Conservation (phyloP, 23 tunicate species). For the Oikopleura vanhoeffeni region DNA sequence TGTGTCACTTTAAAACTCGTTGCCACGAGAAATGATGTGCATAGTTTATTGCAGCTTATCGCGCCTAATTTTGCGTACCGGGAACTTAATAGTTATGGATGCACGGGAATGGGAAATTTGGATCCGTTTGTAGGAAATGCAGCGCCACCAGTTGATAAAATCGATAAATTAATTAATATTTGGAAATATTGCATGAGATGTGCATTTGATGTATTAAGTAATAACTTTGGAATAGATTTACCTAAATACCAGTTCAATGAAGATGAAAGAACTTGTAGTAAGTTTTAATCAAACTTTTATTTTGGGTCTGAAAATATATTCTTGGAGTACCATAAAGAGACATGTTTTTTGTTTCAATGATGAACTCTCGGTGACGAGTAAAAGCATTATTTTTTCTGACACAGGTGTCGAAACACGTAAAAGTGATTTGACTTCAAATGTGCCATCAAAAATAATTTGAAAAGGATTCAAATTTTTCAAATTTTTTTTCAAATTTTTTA, state of each 20-base stretch:
- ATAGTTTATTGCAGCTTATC: not conserved
- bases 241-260: not conserved
- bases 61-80: not conserved
- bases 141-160: not conserved
- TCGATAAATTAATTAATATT: not conserved
- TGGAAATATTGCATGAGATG: slow-evolving; percentile 3
- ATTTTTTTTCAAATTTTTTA: too few relatives aligned
- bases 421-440: too few relatives aligned
- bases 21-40: not conserved
- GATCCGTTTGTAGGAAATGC: not conserved
- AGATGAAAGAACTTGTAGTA: not conserved
- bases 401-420: too few relatives aligned
- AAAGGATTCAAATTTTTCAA: too few relatives aligned
- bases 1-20: not conserved
- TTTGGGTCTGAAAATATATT: too few relatives aligned
- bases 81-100: not conserved
- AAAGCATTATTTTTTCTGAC: too few relatives aligned
- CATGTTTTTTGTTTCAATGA: too few relatives aligned
- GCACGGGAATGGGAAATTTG: not conserved
- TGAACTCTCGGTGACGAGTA: too few relatives aligned
- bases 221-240: not conserved
- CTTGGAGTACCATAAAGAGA: too few relatives aligned
- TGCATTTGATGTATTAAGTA: not conserved
- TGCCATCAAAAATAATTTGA: too few relatives aligned
- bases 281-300: too few relatives aligned